Conservation (phyloP, 2,113 vertebrate genomes). For the Macquaria australasica region DNA sequence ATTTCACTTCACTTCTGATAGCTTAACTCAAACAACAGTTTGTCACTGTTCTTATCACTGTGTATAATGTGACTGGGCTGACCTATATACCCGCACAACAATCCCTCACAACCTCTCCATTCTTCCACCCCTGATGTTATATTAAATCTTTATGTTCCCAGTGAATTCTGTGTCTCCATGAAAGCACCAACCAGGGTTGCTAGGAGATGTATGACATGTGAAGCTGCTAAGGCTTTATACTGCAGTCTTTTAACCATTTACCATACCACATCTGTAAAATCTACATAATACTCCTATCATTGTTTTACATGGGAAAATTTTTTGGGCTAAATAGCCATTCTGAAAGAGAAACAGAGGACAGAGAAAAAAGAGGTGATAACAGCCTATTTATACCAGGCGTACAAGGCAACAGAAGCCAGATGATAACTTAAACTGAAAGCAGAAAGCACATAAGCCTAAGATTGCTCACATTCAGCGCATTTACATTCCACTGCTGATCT, state of each 20-base stretch:
- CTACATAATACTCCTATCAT: no score
- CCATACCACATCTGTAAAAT: neutral
- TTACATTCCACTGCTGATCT: neutral
- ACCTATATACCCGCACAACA: neutral
- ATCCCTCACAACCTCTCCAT: neutral
- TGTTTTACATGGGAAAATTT: neutral
- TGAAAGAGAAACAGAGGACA: no score
- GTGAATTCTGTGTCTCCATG: no score
- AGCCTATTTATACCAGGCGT: neutral
- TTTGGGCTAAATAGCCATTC: neutral
- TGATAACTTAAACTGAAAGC: neutral
- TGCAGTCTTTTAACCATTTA: neutral
- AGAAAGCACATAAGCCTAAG: neutral
- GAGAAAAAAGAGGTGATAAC: neutral
- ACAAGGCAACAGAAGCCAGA: neutral
- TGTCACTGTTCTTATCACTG: neutral
- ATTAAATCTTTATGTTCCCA: neutral
- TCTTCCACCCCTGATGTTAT: neutral
- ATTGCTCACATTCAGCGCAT: neutral
- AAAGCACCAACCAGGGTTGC: neutral
- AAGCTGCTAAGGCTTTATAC: neutral
- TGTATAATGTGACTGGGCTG: neutral
- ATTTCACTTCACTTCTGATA: neutral
- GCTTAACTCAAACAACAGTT: neutral
- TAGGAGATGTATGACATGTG: neutral